Percentiles rank a stretch among this genome's conserved stretches.
phyloP scores from a whole-genome alignment of 2,113 vertebrate species.

The Cettia cetti region DNA sequence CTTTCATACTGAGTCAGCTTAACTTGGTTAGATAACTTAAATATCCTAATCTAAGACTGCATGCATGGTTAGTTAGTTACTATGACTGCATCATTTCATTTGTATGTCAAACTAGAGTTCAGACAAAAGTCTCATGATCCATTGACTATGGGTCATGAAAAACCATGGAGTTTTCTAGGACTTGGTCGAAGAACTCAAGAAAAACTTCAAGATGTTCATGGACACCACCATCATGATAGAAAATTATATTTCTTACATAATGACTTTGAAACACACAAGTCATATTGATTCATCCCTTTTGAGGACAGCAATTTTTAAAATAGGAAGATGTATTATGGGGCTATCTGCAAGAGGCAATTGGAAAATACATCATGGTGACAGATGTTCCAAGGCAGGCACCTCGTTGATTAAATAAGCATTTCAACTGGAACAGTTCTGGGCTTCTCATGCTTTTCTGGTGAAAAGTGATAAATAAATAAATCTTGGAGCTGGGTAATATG shows the following conservation, averaged over 20 bases:
- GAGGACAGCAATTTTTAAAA: not conserved
- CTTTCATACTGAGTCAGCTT: not conserved
- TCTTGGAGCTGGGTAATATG: not conserved
- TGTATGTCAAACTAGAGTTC: not conserved
- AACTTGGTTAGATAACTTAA: not conserved
- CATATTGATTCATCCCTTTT: not conserved
- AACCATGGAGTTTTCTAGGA: not conserved
- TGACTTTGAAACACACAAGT: not conserved
- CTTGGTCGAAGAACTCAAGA: not conserved
- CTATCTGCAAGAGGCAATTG: not conserved
- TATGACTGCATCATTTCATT: not conserved
- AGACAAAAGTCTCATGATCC: not conserved
- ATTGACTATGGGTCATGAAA: not conserved
- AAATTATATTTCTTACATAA: not conserved
- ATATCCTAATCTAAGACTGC: not conserved
- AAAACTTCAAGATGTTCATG: not conserved
- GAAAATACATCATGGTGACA: not conserved
- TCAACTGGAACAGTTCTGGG: not conserved
- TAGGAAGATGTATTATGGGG: not conserved
- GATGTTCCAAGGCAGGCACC: not conserved
- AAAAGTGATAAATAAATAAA: not conserved
- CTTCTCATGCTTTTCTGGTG: not conserved
- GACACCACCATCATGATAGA: not conserved
- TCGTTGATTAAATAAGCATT: constrained; percentile 7
- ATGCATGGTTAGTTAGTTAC: not conserved